phyloP scores from a whole-genome alignment of 2,888 invertebrate genomes.

The Drosophila differens region DNA sequence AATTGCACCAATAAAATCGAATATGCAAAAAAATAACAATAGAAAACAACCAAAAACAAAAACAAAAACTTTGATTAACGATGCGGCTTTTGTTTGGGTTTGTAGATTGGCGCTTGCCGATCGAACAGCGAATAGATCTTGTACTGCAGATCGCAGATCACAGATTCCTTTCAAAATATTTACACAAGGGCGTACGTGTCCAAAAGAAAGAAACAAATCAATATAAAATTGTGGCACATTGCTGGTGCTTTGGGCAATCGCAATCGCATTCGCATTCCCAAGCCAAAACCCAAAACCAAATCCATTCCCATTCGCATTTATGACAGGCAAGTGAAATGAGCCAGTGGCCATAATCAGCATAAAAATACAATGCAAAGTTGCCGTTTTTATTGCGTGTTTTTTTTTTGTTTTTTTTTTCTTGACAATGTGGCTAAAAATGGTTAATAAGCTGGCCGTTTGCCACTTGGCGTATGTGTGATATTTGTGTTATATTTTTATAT shows the following conservation, averaged over 20 bases:
- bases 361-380: slow-evolving; percentile 29
- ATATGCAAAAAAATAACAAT: slow-evolving; percentile 35
- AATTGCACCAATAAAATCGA: slow-evolving; percentile 51
- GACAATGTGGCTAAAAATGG: slow-evolving; percentile 30
- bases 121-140: not conserved
- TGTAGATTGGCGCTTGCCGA: slow-evolving; percentile 22
- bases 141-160: slow-evolving; percentile 2
- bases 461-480: slow-evolving; percentile 70
- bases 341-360: slow-evolving; percentile 26
- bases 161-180: slow-evolving; percentile 69
- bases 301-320: slow-evolving; percentile 6
- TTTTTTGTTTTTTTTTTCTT: not conserved
- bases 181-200: slow-evolving; percentile 65
- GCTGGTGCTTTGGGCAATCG: not conserved
- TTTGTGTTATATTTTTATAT: slow-evolving; percentile 31
- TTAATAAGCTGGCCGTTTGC: slow-evolving; percentile 47
- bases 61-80: slow-evolving; percentile 48
- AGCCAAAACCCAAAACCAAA: not conserved
- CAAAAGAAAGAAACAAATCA: slow-evolving; percentile 6
- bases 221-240: slow-evolving; percentile 27
- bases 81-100: slow-evolving; percentile 48
- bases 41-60: not conserved
- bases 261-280: not conserved
- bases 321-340: slow-evolving; percentile 38
- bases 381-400: not conserved